Evolutionary conservation across 1,140 invertebrate genomes (phyloP), one percentile per base, ranked within the genome.

Genomic region (Drosophila parvula): DNA sequence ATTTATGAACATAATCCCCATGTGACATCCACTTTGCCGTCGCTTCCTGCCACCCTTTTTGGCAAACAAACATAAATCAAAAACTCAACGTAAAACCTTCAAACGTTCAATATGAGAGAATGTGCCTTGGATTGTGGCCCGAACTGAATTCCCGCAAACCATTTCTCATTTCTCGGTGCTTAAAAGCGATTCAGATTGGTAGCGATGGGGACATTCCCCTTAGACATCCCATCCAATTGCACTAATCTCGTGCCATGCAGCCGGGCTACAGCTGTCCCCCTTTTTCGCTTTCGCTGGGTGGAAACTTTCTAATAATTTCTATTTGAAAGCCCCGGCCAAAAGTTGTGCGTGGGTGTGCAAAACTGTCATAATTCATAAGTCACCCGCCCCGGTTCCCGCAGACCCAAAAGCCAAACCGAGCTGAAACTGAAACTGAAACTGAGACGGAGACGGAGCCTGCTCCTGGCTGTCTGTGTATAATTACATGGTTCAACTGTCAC

Each of bases 301-400:
- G 50, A 86, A 88, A 88, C 79, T 88, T 88, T 88, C 73, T 70
- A 89, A 88, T 88, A 89, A 88, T 88, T 88, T 89, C 84, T 88
- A 88, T 88, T 88, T 88, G 79, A 89, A 88, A 88, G 80, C 70
- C 76, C 65, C 57, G 59, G 65, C 51, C 74, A 74, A 88, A 86
- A 88, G 83, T 88, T 86, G 77, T 80, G 83, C 83, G 71, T 88
- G 76, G 76, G 79, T 88, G 83, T 88, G 83, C 83, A 79, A 86
- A 86, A 86, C 84, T 88, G 83, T 88, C 83, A 88, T 88, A 88
- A 89, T 88, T 88, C 83, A 88, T 89, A 89, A 89, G 84, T 83
- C 80, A 67, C 38, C 27, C 8, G 22, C 38, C 10, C 18, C 11
- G 18, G 18, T 4, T 9, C 28, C 41, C 63, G 6, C 27, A n/a